Base-by-base conservation (phyloP, 2,797 vertebrate species). In the Hemibagrus guttatus region DNA sequence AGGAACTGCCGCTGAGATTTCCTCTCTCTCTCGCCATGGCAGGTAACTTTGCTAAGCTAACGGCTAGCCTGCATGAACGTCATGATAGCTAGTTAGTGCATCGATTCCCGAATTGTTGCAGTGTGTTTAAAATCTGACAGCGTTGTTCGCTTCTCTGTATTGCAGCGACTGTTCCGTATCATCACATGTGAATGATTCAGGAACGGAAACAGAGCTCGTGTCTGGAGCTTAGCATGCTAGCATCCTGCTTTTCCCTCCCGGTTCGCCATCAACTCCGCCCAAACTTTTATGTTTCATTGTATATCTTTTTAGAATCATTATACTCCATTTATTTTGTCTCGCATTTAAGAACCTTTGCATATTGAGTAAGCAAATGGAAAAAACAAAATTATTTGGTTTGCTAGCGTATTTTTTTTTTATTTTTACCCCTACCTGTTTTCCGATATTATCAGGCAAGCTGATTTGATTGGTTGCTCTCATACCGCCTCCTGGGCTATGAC, bases 1-100 rank as follows among this genome's bases (percentile, higher is more conserved):
- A 52, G 28, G 61, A 68, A 19, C 83, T 84, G 85, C 86, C 69
- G 58, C 89, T 87, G 74, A 76, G 61, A 90, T 81, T 83, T 94
- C 69, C 90, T 93, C 94, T 31, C 52, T 56, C 94, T 81, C 89
- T 94, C 94, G 89, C 92, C 94, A 96, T 96, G 95, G 95, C 95
- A 96, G 95, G 95, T 96, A 95, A 89, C 42, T 85, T 56, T 54
- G 80, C 85, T 82, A 61, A 83, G 81, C 81, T 82, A 82, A 82
- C 42, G 19, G 78, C 84, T 84, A 85, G 68, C 39, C 46, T 83
- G 84, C 78, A 80, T 19, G 61, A 71, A 19, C 75, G 23, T 59
- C 31, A 58, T 11, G 63, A 4, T 11, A 17, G 12, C 58, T 23
- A 0, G 72, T 78, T 58, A 42, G 16, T 85, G 84, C 42, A 54